Evolutionary conservation across 2,888 invertebrate species (phyloP), one percentile per base, ranked within the genome.

Genomic region (Thysanoteuthis rhombus): DNA sequence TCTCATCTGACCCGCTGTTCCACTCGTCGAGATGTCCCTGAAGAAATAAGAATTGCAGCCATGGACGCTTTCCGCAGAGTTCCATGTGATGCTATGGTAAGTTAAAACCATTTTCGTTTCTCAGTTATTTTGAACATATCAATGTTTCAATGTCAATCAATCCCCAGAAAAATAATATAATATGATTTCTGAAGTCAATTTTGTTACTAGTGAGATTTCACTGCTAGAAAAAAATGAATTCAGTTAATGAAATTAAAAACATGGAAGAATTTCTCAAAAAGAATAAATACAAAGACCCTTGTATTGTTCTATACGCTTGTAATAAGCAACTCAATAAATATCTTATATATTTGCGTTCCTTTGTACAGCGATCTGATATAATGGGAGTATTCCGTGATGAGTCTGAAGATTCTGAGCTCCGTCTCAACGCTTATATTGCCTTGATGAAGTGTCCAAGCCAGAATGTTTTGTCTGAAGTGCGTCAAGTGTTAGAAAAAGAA

Each of bases 391-490:
- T 98, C 97, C 97, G 98, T 25, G 98, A 98, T 95, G 97, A 98
- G 94, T 97, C 98, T 4, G 97, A 98, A 94, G 98, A 99, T 96
- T 97, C 98, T 0, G 99, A 99, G 97, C 97, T 99, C 42, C 98
- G 99, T 45, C 98, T 99, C 92, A 98, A 98, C 16, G 98, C 99
- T 1, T 99, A 99, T 97, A 97, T 99, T 91, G 98, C 98, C 97
- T 98, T 98, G 10, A 99, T 99, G 98, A 98, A 98, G 93, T 99
- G 99, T 96, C 99, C 99, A 0, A 98, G 98, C 95, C 98, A 98
- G 95, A 97, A 98, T 92, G 98, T 98, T 0, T 97, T 99, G 0
- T 97, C 98, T 93, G 98, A 98, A 93, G 98, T 99, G 91, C 98
- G 98, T 96, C 93, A 93, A 12, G 94, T 94, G 0, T 95, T 96